These are phyloP conservation scores for Ctenomys sociabilis DNA, from an alignment of 2,113 vertebrate species.

Conservation along the genomic window DNA sequence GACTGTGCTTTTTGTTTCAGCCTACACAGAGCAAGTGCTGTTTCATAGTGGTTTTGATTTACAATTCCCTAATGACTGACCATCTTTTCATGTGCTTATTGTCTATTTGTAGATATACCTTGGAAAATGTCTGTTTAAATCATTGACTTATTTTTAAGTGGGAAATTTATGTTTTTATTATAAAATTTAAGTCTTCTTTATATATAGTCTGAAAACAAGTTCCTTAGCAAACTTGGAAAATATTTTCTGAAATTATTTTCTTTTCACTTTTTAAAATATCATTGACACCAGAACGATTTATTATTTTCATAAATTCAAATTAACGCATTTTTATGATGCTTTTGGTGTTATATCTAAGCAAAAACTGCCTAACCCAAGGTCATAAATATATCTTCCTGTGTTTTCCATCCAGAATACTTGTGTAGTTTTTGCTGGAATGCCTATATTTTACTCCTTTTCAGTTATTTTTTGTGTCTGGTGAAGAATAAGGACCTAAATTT, in stretches of 20 bases:
- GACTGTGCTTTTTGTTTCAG: not conserved
- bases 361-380: not conserved
- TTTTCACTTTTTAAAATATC: not conserved
- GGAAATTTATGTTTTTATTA: not conserved
- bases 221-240: not conserved
- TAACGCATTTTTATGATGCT: not conserved
- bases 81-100: not conserved
- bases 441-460: not conserved
- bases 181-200: not conserved
- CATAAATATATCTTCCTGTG: not conserved
- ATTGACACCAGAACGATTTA: not conserved
- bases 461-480: not conserved
- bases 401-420: not conserved
- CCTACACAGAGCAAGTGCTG: not conserved
- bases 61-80: not conserved
- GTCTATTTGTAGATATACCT: not conserved
- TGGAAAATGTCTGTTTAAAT: not conserved
- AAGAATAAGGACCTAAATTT: not conserved
- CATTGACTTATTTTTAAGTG: not conserved
- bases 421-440: not conserved
- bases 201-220: not conserved
- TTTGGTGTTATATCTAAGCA: not conserved
- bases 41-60: not conserved
- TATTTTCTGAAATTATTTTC: not conserved
- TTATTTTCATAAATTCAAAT: not conserved